A percentile compares a stretch with the other conserved stretches of the same genome.
These are phyloP conservation scores for Digitonthophagus gazella DNA, from an alignment of 2,888 invertebrate species.

Conservation along the genomic window DNA sequence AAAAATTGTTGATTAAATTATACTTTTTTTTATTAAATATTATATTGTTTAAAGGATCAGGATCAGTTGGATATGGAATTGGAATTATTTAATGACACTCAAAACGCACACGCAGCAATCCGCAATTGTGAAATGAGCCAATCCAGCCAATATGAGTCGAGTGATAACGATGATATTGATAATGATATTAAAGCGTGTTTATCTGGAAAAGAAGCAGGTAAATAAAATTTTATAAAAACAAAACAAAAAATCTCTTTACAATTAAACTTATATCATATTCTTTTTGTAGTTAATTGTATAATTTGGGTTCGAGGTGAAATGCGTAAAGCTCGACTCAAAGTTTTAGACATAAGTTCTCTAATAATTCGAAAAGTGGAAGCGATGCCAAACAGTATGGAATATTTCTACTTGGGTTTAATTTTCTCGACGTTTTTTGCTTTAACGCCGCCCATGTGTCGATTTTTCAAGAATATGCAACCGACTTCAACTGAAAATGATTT, in stretches of 20 bases:
- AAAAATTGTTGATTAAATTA: no score
- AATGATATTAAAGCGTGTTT: slow-evolving; percentile 25
- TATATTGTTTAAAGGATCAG: neutral
- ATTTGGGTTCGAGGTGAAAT: slow-evolving; percentile 91
- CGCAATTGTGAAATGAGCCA: slow-evolving; percentile 3
- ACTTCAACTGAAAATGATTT: slow-evolving; percentile 42
- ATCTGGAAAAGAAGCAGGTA: slow-evolving; percentile 28
- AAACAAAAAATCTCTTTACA: neutral
- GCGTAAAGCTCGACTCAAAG: slow-evolving; percentile 90
- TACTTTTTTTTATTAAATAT: no score
- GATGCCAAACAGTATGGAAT: slow-evolving; percentile 75
- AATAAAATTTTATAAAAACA: slow-evolving; percentile 9
- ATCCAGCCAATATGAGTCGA: slow-evolving; percentile 25
- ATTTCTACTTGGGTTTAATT: slow-evolving; percentile 68
- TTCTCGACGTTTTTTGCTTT: slow-evolving; percentile 61
- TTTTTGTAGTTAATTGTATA: slow-evolving; percentile 80
- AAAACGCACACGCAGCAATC: slow-evolving; percentile 3
- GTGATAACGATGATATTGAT: slow-evolving; percentile 25
- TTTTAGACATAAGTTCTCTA: slow-evolving; percentile 90
- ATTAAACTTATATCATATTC: slow-evolving; percentile 16
- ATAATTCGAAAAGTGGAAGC: slow-evolving; percentile 90
- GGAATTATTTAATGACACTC: slow-evolving; percentile 9
- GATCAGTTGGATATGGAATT: slow-evolving; percentile 4
- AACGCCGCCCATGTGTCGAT: slow-evolving; percentile 60
- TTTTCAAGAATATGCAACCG: slow-evolving; percentile 24